Evolutionary conservation across 2,113 vertebrate genomes (phyloP).

Genomic region (Solea solea): DNA sequence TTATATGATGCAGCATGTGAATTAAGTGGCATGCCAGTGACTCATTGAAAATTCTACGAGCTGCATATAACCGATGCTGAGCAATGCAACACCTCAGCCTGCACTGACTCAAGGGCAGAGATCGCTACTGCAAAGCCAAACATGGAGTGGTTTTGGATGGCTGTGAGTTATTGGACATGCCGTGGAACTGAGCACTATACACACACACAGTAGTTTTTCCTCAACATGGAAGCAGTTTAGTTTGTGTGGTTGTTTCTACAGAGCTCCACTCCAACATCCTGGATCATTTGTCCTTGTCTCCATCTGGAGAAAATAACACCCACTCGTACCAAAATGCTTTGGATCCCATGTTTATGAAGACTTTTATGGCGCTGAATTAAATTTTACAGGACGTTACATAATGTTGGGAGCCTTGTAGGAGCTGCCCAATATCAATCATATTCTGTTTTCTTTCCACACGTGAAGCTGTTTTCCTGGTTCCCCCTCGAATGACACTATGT

Average conservation of each 20-base stretch:
- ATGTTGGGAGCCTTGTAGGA: neutral
- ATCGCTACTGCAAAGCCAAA: slow-evolving; percentile 60
- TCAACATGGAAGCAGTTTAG: slow-evolving; percentile 33
- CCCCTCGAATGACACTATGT: too few relatives aligned
- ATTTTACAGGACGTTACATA: slow-evolving; percentile 20
- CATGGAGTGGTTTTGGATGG: slow-evolving; percentile 55
- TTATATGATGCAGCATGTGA: slow-evolving; percentile 46
- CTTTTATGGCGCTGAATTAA: slow-evolving; percentile 22
- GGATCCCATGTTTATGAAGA: slow-evolving; percentile 10
- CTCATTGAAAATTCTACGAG: slow-evolving; percentile 58
- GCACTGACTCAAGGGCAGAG: slow-evolving; percentile 60
- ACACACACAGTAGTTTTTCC: slow-evolving; percentile 15
- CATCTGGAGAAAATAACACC: slow-evolving; percentile 56
- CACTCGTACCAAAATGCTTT: slow-evolving; percentile 35
- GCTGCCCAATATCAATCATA: neutral
- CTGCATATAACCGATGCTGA: slow-evolving; percentile 63
- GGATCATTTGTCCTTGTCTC: slow-evolving; percentile 35
- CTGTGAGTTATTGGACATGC: slow-evolving; percentile 29
- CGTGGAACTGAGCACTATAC: slow-evolving; percentile 15
- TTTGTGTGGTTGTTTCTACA: slow-evolving; percentile 33
- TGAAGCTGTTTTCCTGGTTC: neutral
- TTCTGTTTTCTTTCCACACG: neutral
- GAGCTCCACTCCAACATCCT: slow-evolving; percentile 31
- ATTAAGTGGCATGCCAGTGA: slow-evolving; percentile 50
- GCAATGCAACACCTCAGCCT: slow-evolving; percentile 65